Conservation (phyloP, 2,113 vertebrate species). For the Apeltes quadracus region DNA sequence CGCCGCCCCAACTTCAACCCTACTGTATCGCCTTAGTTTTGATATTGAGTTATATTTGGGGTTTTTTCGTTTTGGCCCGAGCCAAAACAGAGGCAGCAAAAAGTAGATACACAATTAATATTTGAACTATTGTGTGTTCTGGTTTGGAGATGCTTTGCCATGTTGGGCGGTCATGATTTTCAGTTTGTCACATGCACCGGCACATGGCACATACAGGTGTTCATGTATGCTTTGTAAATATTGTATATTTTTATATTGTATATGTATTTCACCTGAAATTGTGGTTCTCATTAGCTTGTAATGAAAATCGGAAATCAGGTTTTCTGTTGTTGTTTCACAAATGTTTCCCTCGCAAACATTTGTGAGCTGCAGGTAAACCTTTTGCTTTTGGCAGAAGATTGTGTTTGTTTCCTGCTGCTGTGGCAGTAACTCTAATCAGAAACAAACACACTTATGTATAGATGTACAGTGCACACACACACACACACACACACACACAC, state of each 20-base stretch:
- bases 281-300: background rate
- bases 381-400: slow-evolving; percentile 11
- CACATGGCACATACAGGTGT: background rate
- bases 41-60: background rate
- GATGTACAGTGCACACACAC: background rate
- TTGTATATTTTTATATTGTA: background rate
- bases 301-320: too few species aligned
- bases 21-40: background rate
- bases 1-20: background rate
- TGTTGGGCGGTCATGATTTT: background rate
- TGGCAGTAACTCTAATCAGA: background rate
- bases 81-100: background rate
- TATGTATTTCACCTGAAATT: background rate
- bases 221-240: background rate
- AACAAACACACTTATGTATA: background rate
- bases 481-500: background rate
- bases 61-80: background rate
- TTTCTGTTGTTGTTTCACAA: too few species aligned
- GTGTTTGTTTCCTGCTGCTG: background rate
- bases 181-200: background rate
- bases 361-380: background rate
- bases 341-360: too few species aligned
- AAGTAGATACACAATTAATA: background rate
- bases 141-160: background rate
- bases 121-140: background rate